phyloP scores from a whole-genome alignment of 2,888 invertebrate genomes.

The Tetanocera ferruginea region DNA sequence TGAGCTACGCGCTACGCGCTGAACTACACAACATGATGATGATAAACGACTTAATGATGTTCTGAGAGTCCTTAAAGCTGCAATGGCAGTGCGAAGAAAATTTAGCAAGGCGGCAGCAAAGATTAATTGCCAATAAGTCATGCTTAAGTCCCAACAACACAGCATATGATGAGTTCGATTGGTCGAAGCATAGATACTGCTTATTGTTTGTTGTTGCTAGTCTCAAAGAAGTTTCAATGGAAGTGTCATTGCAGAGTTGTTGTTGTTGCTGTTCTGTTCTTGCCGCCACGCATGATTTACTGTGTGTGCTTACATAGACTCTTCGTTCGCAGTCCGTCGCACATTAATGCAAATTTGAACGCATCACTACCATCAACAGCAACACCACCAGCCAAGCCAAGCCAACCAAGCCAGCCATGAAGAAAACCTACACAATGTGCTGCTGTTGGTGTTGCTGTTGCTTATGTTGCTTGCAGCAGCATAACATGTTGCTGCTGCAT shows the following conservation, averaged over 20 bases:
- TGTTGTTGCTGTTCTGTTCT: not conserved
- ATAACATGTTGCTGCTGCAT: not conserved
- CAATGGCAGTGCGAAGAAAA: not conserved
- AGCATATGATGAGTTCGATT: not conserved
- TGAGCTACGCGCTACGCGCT: not conserved
- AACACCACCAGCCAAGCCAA: no score
- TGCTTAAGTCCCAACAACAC: not conserved
- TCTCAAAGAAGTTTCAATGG: not conserved
- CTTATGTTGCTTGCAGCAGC: not conserved
- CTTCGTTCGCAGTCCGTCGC: not conserved
- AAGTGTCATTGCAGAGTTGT: not conserved
- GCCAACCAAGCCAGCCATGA: no score
- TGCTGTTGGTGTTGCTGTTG: not conserved
- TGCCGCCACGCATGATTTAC: slow-evolving; percentile 15
- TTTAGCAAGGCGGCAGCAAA: not conserved
- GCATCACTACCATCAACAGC: not conserved
- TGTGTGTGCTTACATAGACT: not conserved
- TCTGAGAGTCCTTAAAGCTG: not conserved
- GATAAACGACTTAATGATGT: slow-evolving; percentile 4
- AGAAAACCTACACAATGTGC: no score
- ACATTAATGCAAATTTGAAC: slow-evolving; percentile 6
- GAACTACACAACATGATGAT: not conserved
- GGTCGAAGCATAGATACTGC: no score
- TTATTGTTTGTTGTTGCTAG: not conserved
- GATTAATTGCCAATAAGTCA: slow-evolving; percentile 7